Evolutionary conservation across 35 echinoderm and acorn worm genomes (phyloP).

Genomic region (Apostichopus japonicus): DNA sequence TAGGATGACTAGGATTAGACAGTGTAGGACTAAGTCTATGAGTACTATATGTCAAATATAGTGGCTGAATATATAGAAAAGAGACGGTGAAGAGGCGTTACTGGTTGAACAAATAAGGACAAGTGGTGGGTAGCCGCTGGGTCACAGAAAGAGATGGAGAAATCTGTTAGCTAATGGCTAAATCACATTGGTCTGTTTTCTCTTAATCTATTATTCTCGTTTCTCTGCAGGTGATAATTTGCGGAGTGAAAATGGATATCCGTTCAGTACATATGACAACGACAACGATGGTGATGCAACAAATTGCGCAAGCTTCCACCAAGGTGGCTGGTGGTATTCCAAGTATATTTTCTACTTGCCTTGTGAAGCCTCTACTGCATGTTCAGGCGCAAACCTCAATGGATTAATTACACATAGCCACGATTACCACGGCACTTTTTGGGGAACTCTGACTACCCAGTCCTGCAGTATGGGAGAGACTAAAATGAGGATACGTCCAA

Average conservation of each 20-base stretch:
- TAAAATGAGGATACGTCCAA: slow-evolving; percentile 37
- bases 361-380: not conserved
- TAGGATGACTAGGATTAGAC: too few relatives aligned
- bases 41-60: too few relatives aligned
- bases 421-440: not conserved
- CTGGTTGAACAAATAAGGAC: too few relatives aligned
- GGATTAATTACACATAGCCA: not conserved
- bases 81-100: too few relatives aligned
- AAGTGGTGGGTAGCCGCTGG: too few relatives aligned
- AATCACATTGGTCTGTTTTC: too few relatives aligned
- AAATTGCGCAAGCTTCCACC: not conserved
- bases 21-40: too few relatives aligned
- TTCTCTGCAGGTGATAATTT: not conserved
- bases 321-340: slow-evolving; percentile 2
- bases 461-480: not conserved
- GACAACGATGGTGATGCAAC: slow-evolving; percentile 5
- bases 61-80: too few relatives aligned
- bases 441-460: not conserved
- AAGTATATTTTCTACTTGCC: not conserved
- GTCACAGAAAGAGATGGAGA: too few relatives aligned
- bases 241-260: too few relatives aligned
- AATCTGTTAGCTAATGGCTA: too few relatives aligned
- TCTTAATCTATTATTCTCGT: not conserved
- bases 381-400: slow-evolving; percentile 20
- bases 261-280: not conserved